Evolutionary conservation across 2,113 vertebrate species (phyloP).

Genomic region (Drymodes brunneopygia): DNA sequence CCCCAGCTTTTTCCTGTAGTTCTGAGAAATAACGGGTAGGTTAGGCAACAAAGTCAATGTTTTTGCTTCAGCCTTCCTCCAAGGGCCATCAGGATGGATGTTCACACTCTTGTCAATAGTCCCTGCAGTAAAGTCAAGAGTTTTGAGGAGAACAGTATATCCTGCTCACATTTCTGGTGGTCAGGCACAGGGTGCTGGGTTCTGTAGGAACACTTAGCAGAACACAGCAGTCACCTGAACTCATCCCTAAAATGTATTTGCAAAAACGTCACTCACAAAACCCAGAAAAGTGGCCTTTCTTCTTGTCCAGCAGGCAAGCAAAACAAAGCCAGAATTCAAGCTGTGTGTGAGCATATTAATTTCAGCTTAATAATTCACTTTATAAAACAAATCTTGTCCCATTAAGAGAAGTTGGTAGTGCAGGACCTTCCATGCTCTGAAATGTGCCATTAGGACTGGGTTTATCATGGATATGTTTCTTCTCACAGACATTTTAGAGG

Average conservation of each 20-base stretch:
- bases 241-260: neutral
- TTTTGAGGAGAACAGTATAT: neutral
- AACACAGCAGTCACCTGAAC: neutral
- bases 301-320: neutral
- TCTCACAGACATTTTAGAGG: neutral
- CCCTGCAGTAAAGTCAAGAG: neutral
- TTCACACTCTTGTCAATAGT: neutral
- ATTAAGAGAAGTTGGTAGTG: neutral
- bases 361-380: neutral
- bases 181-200: neutral
- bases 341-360: neutral
- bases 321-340: neutral
- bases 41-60: neutral
- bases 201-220: neutral
- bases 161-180: neutral
- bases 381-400: neutral
- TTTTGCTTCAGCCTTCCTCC: neutral
- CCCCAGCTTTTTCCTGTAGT: neutral
- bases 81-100: neutral
- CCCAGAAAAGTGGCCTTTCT: neutral
- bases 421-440: neutral
- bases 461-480: neutral
- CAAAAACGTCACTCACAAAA: neutral
- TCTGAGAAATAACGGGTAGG: fast-evolving
- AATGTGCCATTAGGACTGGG: neutral